These are phyloP conservation scores for Pterois miles DNA, from an alignment of 2,797 vertebrate genomes.

Conservation along the genomic window DNA sequence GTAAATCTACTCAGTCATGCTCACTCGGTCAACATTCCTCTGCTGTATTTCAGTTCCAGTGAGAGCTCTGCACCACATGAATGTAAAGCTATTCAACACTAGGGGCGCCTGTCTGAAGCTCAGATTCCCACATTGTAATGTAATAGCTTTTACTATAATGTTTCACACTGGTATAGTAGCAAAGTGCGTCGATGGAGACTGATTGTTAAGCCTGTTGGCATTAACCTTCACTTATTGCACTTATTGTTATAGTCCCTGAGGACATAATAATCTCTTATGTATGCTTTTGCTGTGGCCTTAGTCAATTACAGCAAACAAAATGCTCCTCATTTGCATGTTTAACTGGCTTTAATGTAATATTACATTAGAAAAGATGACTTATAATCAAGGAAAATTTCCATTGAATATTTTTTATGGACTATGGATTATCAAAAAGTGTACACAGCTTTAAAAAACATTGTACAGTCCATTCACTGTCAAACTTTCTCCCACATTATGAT, in stretches of 20 bases:
- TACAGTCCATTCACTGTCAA: background rate
- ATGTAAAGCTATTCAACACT: background rate
- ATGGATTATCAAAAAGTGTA: background rate
- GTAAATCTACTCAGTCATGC: slow-evolving; percentile 49
- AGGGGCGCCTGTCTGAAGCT: background rate
- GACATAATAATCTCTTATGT: too few species aligned
- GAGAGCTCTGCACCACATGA: slow-evolving; percentile 17
- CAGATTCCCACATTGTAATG: background rate
- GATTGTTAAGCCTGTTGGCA: background rate
- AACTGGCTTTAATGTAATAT: background rate
- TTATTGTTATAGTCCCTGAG: background rate
- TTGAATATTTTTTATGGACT: background rate
- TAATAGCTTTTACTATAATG: too few species aligned
- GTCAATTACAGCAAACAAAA: background rate
- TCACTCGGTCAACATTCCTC: slow-evolving; percentile 26
- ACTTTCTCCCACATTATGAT: background rate
- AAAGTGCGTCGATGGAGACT: slow-evolving; percentile 5
- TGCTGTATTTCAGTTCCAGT: slow-evolving; percentile 23
- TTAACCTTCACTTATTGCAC: background rate
- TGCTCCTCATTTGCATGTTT: background rate
- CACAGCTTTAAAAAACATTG: background rate
- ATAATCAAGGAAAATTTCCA: background rate
- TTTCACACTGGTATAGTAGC: background rate
- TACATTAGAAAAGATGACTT: background rate
- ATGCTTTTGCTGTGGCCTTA: background rate